Conservation (phyloP, 2,797 vertebrate species). For the Tenualosa ilisha region DNA sequence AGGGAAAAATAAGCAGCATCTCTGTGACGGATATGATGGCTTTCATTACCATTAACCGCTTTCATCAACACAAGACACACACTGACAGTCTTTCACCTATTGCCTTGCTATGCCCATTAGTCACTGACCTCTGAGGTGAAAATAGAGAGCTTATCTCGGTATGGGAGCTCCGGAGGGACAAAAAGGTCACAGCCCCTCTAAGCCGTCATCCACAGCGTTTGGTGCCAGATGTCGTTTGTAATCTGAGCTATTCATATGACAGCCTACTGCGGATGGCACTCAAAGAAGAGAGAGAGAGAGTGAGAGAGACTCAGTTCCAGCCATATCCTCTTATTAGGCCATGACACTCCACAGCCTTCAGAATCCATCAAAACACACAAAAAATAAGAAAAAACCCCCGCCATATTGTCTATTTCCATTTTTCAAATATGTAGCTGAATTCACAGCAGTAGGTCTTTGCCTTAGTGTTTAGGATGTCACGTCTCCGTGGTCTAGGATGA, state of each 20-base stretch:
- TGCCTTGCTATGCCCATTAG: neutral
- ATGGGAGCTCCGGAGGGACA: constrained; percentile 10
- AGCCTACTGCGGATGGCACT: neutral
- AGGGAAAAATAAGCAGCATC: neutral
- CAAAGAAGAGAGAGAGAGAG: too few species aligned
- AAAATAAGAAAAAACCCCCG: neutral
- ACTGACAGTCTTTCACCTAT: neutral
- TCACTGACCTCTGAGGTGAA: constrained; percentile 10
- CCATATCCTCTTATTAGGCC: neutral
- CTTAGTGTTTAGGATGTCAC: neutral
- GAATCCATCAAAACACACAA: neutral
- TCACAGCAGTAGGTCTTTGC: neutral
- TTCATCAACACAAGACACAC: neutral
- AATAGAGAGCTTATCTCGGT: neutral
- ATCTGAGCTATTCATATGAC: constrained; percentile 30
- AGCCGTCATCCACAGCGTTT: constrained; percentile 7
- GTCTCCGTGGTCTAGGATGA: neutral
- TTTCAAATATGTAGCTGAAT: neutral
- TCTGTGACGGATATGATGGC: neutral
- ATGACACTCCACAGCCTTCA: neutral
- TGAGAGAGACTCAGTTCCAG: neutral
- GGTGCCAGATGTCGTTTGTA: neutral
- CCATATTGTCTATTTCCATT: neutral
- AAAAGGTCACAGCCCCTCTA: neutral
- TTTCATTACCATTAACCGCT: neutral